phyloP scores from a whole-genome alignment of 2,113 vertebrate genomes.

The Entomyzon cyanotis region DNA sequence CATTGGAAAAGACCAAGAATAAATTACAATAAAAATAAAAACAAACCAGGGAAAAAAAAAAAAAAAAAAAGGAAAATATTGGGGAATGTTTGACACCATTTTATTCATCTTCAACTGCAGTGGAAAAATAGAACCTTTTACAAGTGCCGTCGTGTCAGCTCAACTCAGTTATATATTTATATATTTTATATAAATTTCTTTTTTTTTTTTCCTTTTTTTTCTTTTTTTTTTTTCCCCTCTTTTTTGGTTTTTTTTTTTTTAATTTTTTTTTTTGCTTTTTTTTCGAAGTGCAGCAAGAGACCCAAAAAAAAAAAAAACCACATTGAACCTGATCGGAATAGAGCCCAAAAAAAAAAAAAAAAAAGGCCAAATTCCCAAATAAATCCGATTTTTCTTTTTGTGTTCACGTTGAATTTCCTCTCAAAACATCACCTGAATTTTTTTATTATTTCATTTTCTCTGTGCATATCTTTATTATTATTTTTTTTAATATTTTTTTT shows the following conservation, averaged over 20 bases:
- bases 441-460: neutral
- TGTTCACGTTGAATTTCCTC: neutral
- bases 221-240: constrained; percentile 57
- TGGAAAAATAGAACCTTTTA: constrained; percentile 99
- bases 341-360: constrained; percentile 48
- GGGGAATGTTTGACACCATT: constrained; percentile 93
- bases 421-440: neutral
- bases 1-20: no score
- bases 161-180: constrained; percentile 64
- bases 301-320: constrained; percentile 52
- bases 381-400: constrained; percentile 69
- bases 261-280: neutral
- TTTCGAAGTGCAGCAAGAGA: constrained; percentile 85
- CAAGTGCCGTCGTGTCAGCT: constrained; percentile 87
- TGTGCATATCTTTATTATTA: neutral
- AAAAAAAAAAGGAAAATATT: constrained; percentile 65
- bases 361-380: constrained; percentile 9
- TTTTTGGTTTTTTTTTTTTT: constrained; percentile 46
- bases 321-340: constrained; percentile 72
- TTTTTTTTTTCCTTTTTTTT: neutral
- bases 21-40: neutral
- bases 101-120: constrained; percentile 86
- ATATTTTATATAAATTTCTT: constrained; percentile 46
- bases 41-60: neutral
- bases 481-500: no score